Conservation (phyloP, 64 coral and sea anemone species). For the Montipora cactus region DNA sequence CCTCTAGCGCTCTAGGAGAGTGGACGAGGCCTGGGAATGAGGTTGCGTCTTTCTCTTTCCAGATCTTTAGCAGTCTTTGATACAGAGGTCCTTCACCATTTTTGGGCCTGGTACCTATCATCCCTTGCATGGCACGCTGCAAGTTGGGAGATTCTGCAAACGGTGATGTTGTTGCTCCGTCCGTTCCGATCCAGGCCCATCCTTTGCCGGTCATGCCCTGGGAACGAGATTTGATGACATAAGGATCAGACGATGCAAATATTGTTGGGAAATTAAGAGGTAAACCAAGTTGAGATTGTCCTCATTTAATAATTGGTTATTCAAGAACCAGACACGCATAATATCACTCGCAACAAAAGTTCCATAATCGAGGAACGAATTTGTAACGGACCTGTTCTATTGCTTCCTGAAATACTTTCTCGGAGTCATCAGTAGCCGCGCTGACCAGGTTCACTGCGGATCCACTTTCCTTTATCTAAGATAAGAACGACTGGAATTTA, state of each 20-base stretch:
- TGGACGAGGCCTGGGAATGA: constrained; percentile 89
- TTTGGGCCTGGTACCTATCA: constrained; percentile 96
- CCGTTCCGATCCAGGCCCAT: constrained; percentile 99
- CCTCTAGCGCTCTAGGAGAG: constrained; percentile 81
- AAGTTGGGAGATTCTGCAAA: constrained; percentile 93
- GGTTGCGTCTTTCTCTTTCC: constrained; percentile 90
- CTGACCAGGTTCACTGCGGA: constrained; percentile 91
- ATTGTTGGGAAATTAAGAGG: not conserved
- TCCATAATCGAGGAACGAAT: not conserved
- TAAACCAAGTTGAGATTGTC: not conserved
- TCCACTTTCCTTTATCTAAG: constrained; percentile 75
- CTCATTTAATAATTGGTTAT: too few species aligned
- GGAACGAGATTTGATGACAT: not conserved
- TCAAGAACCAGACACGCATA: not conserved
- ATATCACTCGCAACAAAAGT: not conserved
- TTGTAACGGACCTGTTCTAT: constrained; percentile 82
- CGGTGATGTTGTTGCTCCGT: constrained; percentile 92
- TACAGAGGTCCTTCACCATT: constrained; percentile 79
- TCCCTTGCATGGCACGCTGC: constrained; percentile 94
- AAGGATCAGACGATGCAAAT: not conserved
- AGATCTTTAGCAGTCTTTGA: constrained; percentile 76
- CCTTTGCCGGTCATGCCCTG: constrained; percentile 98
- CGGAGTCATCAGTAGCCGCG: constrained; percentile 87
- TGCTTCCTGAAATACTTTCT: constrained; percentile 97
- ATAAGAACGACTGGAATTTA: not conserved